A percentile compares a stretch with the other conserved stretches of the same genome.
phyloP scores from a whole-genome alignment of 2,797 vertebrate genomes.

The Chelmon rostratus region DNA sequence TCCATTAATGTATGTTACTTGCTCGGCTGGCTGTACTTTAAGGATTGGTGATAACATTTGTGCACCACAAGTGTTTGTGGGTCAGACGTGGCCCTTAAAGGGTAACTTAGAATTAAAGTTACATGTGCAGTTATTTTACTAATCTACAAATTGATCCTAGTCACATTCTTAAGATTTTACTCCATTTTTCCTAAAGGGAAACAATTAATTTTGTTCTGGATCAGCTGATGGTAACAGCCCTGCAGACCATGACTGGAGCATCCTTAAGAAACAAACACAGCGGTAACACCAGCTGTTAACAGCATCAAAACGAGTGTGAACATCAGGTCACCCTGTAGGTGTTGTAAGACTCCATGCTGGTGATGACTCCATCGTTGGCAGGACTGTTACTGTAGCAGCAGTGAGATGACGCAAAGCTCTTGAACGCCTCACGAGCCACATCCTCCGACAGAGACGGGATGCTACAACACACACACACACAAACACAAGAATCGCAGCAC shows the following conservation, averaged over 20 bases:
- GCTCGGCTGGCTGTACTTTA: neutral
- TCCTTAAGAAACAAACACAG: too few relatives aligned
- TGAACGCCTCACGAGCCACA: slow-evolving; percentile 77
- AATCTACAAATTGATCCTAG: too few relatives aligned
- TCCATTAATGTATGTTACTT: too few relatives aligned
- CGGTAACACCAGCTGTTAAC: neutral
- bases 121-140: too few relatives aligned
- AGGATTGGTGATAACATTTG: neutral
- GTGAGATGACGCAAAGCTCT: slow-evolving; percentile 66
- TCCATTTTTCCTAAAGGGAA: too few relatives aligned
- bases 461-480: slow-evolving; percentile 61
- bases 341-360: slow-evolving; percentile 75
- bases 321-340: slow-evolving; percentile 75
- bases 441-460: slow-evolving; percentile 81
- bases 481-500: neutral
- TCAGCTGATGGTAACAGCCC: too few relatives aligned
- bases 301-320: neutral
- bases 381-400: slow-evolving; percentile 81
- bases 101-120: neutral
- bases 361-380: slow-evolving; percentile 74
- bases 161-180: too few relatives aligned
- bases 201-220: too few relatives aligned
- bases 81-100: neutral
- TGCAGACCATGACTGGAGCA: too few relatives aligned
- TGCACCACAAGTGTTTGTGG: too few relatives aligned